Percentiles rank a stretch among this genome's conserved stretches.
Evolutionary conservation across 2,113 vertebrate genomes (phyloP).

Genomic region (Myotis lucifugus): DNA sequence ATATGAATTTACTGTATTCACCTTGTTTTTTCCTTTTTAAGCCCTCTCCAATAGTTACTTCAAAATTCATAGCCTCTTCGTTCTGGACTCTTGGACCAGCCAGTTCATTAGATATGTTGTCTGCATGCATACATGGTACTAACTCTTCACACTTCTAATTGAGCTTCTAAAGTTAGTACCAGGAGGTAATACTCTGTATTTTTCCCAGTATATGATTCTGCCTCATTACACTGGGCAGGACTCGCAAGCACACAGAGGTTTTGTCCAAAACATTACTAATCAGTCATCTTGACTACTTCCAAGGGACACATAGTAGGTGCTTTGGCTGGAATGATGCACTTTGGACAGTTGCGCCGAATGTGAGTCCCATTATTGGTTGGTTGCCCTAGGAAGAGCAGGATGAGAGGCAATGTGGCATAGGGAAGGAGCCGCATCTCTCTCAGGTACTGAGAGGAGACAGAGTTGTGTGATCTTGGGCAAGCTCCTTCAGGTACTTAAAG

Average conservation of each 20-base stretch:
- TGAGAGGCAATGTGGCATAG: fast-evolving
- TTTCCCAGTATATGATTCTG: neutral
- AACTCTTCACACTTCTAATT: neutral
- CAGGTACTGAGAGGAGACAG: neutral
- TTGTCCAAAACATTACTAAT: neutral
- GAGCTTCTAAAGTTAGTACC: neutral
- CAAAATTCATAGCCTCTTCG: neutral
- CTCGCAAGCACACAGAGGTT: neutral
- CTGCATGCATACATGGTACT: neutral
- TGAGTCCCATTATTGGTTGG: neutral
- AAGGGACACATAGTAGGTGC: neutral
- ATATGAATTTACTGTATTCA: neutral
- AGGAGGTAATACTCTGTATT: neutral
- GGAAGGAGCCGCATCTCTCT: neutral
- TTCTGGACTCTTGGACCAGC: neutral
- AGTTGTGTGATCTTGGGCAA: neutral
- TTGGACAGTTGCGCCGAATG: neutral
- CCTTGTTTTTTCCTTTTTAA: neutral
- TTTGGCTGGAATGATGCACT: neutral
- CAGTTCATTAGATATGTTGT: neutral
- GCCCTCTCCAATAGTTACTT: neutral
- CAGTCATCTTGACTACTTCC: neutral
- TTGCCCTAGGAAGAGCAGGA: neutral
- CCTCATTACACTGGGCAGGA: neutral
- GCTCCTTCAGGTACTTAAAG: neutral